A percentile compares a stretch with the other conserved stretches of the same genome.
phyloP scores from a whole-genome alignment of 2,888 invertebrate species.

The Hypsopygia costalis region DNA sequence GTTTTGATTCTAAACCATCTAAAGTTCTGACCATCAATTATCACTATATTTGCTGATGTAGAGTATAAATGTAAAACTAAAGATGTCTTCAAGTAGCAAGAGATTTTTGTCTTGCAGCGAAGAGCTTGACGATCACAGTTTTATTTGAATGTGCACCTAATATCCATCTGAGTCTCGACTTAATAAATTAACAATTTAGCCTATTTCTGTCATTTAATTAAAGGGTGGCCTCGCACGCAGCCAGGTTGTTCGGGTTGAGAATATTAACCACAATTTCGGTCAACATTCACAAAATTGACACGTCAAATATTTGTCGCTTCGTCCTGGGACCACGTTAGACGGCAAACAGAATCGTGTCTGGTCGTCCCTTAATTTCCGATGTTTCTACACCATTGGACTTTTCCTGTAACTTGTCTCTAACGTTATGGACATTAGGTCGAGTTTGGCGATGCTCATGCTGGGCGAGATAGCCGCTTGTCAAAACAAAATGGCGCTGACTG shows the following conservation, averaged over 20 bases:
- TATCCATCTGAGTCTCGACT: slow-evolving; percentile 37
- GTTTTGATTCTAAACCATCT: neutral
- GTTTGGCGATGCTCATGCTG: slow-evolving; percentile 31
- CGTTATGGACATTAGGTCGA: slow-evolving; percentile 36
- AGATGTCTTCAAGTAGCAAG: neutral
- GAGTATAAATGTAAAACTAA: too few species aligned
- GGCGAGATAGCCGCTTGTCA: slow-evolving; percentile 71
- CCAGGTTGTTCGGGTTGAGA: slow-evolving; percentile 69
- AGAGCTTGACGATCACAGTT: slow-evolving; percentile 21
- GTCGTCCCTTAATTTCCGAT: slow-evolving; percentile 80
- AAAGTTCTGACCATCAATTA: neutral
- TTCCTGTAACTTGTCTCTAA: slow-evolving; percentile 44
- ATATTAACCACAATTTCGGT: slow-evolving; percentile 80
- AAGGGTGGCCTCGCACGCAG: slow-evolving; percentile 56
- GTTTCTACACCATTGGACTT: slow-evolving; percentile 52
- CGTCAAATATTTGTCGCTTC: slow-evolving; percentile 81
- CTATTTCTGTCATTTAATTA: slow-evolving; percentile 77
- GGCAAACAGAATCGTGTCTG: slow-evolving; percentile 80
- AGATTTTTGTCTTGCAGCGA: slow-evolving; percentile 6
- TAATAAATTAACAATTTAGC: slow-evolving; percentile 69
- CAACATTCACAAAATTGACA: slow-evolving; percentile 81
- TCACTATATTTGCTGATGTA: too few species aligned
- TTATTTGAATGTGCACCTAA: slow-evolving; percentile 48
- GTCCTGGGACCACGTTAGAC: slow-evolving; percentile 79
- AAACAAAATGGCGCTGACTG: slow-evolving; percentile 79